Evolutionary conservation across 2,797 vertebrate species (phyloP), one percentile per base, ranked within the genome.

Genomic region (Acestrorhynchus altus): DNA sequence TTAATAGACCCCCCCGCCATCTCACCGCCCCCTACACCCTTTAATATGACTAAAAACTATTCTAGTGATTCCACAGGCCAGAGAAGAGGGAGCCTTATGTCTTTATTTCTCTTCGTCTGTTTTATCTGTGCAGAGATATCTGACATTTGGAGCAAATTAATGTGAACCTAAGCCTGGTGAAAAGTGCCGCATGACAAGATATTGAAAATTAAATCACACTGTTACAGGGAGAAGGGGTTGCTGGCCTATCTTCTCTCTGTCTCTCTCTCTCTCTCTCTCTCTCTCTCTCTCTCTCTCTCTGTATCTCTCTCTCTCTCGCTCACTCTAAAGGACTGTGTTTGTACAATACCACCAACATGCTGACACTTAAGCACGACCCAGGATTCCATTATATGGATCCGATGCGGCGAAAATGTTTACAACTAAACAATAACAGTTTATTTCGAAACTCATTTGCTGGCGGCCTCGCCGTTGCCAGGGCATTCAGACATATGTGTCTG

Each of bases 391-490:
- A 83, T 76, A 81, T 81, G 74, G 85, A 86, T 88, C 88, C 83
- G 84, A 90, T 88, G 87, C 84, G 80, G 83, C 83, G 85, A 84
- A 79, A 83, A 79, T 66, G 79, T 81, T 83, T 72, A 83, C 87
- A 86, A 90, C 86, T 84, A 92, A 92, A 94, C 90, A 93, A 93
- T 94, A 90, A 90, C 88, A 90, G 90, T 92, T 91, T 92, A 91
- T 91, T 91, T 88, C 90, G 86, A 91, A 88, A 92, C 90, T 92
- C 87, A 93, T 93, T 93, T 93, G 89, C 89, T 88, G 84, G 70
- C 84, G 85, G 89, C 90, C 87, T 86, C 80, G 87, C 89, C 84
- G 83, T 90, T 87, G 89, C 90, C 88, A 87, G 49, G 86, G 88
- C 92, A 90, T 92, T 90, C 91, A 91, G 85, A 93, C 90, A 90